These are phyloP conservation scores for Hypercompe scribonia DNA, from an alignment of 2,888 invertebrate genomes.

Conservation along the genomic window DNA sequence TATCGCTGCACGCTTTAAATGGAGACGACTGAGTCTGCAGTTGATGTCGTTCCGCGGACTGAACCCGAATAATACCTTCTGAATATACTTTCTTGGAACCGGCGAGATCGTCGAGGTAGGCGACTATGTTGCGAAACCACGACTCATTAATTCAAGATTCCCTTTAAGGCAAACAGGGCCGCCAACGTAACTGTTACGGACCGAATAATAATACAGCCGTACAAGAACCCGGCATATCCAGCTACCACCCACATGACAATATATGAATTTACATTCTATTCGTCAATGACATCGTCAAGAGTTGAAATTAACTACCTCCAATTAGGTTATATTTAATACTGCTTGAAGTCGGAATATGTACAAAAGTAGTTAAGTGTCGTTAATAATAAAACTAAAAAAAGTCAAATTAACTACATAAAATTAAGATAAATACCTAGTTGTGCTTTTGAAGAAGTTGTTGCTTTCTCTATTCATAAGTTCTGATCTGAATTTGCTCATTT, in stretches of 20 bases:
- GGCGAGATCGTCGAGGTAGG: constrained; percentile 69
- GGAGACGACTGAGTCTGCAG: constrained; percentile 84
- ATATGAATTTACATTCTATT: constrained; percentile 34
- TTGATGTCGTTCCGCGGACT: constrained; percentile 83
- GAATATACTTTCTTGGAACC: constrained; percentile 75
- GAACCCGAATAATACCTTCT: constrained; percentile 84
- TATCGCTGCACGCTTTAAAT: constrained; percentile 87
- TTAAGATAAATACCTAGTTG: constrained; percentile 90
- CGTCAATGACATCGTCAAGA: constrained; percentile 25
- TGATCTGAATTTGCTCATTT: constrained; percentile 97
- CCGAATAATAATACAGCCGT: constrained; percentile 72
- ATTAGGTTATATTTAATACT: not conserved
- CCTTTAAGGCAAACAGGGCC: constrained; percentile 78
- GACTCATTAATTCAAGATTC: constrained; percentile 83
- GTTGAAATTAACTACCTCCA: constrained; percentile 5
- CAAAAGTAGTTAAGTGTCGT: not conserved
- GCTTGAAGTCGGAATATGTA: not conserved
- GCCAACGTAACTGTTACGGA: constrained; percentile 66
- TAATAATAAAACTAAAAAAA: not conserved
- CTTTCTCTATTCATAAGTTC: constrained; percentile 97
- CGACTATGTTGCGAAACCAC: constrained; percentile 77
- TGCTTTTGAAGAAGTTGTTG: constrained; percentile 96
- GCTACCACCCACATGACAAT: constrained; percentile 48
- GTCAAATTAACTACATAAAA: constrained; percentile 21
- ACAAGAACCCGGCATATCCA: constrained; percentile 49